Conservation (phyloP, 2,797 vertebrate species). For the Nothura maculosa region DNA sequence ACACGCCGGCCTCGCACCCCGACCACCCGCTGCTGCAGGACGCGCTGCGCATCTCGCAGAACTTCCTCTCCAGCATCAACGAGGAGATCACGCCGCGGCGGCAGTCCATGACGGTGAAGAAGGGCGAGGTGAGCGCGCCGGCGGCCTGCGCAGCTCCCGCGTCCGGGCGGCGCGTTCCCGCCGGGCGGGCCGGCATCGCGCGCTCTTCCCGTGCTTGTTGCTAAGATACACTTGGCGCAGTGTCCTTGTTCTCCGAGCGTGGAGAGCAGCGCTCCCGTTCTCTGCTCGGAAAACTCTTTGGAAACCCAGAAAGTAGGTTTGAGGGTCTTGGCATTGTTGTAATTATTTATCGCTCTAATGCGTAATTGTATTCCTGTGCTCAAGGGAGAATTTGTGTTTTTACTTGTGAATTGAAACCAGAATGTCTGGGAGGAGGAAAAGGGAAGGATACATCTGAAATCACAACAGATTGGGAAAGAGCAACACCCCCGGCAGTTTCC, state of each 20-base stretch:
- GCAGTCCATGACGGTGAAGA: slow-evolving; percentile 95
- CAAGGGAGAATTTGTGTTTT: neutral
- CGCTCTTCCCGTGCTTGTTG: slow-evolving; percentile 22
- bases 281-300: slow-evolving; percentile 15
- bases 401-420: neutral
- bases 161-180: neutral
- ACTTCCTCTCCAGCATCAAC: slow-evolving; percentile 98
- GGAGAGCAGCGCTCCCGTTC: slow-evolving; percentile 9
- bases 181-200: slow-evolving; percentile 3
- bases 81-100: slow-evolving; percentile 95
- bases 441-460: neutral
- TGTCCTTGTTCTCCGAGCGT: slow-evolving; percentile 34
- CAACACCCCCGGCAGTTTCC: neutral
- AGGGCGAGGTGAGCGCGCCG: slow-evolving; percentile 91
- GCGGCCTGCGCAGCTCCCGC: slow-evolving; percentile 22
- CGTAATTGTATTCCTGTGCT: neutral
- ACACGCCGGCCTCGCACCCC: slow-evolving; percentile 93
- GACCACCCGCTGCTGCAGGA: slow-evolving; percentile 95
- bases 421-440: neutral
- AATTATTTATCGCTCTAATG: neutral
- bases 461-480: neutral
- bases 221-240: slow-evolving; percentile 53
- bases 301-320: neutral
- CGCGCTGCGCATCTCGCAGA: slow-evolving; percentile 96
- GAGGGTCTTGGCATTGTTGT: neutral